Percentiles rank a stretch among this genome's conserved stretches.
These are phyloP conservation scores for Aethes cnicana DNA, from an alignment of 2,888 invertebrate genomes.

Conservation along the genomic window DNA sequence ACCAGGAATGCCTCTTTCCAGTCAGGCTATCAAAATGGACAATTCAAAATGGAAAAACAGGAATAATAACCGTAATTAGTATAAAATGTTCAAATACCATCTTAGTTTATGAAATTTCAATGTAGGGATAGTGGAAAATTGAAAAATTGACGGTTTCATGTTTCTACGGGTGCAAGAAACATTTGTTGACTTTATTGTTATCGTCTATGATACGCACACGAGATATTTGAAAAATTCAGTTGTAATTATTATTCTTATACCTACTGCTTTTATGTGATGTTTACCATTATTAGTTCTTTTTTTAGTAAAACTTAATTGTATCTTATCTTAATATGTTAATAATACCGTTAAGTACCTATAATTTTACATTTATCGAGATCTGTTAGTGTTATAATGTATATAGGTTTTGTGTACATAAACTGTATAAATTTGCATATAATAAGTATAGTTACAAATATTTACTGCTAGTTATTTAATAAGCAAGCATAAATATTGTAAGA, in stretches of 20 bases:
- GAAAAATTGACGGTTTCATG: not conserved
- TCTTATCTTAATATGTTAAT: constrained; percentile 27
- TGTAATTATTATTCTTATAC: constrained; percentile 23
- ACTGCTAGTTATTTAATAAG: constrained; percentile 41
- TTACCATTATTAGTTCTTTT: constrained; percentile 73
- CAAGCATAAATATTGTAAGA: constrained; percentile 34
- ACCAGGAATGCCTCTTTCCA: not conserved
- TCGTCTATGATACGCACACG: not conserved
- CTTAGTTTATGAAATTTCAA: constrained; percentile 1
- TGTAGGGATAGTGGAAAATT: constrained; percentile 22
- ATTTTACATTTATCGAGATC: constrained; percentile 54
- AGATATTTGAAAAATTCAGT: not conserved
- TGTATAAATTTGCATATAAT: constrained; percentile 57
- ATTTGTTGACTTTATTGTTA: constrained; percentile 1
- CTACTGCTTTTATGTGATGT: constrained; percentile 53
- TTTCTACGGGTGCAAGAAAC: not conserved
- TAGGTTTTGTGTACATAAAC: constrained; percentile 57
- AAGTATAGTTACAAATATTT: constrained; percentile 43
- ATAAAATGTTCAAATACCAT: constrained; percentile 1
- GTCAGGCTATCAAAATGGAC: constrained; percentile 14
- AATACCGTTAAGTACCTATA: constrained; percentile 38
- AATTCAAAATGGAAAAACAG: constrained; percentile 12
- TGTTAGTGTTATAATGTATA: constrained; percentile 62
- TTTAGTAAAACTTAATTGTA: constrained; percentile 38
- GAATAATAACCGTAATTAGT: constrained; percentile 12